Conservation (phyloP, 2,888 invertebrate species). For the Hyppa rectilinea region DNA sequence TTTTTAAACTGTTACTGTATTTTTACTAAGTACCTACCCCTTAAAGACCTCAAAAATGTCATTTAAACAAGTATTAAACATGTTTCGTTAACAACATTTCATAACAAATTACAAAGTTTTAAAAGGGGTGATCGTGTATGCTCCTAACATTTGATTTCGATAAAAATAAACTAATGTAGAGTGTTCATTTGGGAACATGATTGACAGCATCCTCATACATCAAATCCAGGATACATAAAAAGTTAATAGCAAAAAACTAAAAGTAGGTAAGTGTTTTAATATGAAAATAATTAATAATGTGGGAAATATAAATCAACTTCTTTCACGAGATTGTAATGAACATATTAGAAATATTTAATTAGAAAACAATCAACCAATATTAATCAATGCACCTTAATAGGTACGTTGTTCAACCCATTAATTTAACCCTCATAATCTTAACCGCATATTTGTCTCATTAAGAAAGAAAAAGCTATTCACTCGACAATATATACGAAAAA, state of each 20-base stretch:
- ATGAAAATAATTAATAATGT: slow-evolving; percentile 12
- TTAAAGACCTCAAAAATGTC: not conserved
- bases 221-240: slow-evolving; percentile 44
- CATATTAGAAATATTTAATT: not conserved
- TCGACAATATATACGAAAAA: slow-evolving; percentile 66
- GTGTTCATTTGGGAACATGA: slow-evolving; percentile 26
- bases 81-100: not conserved
- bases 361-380: not conserved
- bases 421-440: slow-evolving; percentile 49
- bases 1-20: not conserved
- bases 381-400: too few species aligned
- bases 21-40: not conserved
- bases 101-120: not conserved
- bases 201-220: slow-evolving; percentile 36
- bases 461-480: slow-evolving; percentile 59
- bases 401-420: slow-evolving; percentile 1
- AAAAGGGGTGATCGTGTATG: not conserved
- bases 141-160: not conserved
- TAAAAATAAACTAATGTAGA: slow-evolving; percentile 25
- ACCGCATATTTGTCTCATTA: slow-evolving; percentile 56
- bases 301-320: slow-evolving; percentile 16
- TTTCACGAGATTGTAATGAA: not conserved
- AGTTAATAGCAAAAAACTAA: slow-evolving; percentile 1
- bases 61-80: not conserved
- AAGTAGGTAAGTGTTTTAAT: slow-evolving; percentile 17